phyloP scores from a whole-genome alignment of 2,888 invertebrate genomes.

The Epinotia ramella region DNA sequence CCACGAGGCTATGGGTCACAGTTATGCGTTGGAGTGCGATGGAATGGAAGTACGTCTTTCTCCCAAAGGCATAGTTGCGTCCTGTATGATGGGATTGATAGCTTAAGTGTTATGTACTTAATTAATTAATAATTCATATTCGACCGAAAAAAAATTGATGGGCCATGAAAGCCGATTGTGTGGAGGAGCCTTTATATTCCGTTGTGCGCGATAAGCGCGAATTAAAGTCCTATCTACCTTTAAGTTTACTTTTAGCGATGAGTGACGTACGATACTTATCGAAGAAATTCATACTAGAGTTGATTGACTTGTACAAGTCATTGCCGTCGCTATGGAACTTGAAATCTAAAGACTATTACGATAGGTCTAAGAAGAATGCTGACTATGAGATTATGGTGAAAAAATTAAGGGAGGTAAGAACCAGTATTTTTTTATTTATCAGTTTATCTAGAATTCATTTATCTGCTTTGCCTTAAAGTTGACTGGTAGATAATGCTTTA shows the following conservation, averaged over 20 bases:
- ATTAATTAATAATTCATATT: too few relatives aligned
- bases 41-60: too few relatives aligned
- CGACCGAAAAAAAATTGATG: too few relatives aligned
- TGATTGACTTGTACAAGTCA: slow-evolving; percentile 9
- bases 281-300: not conserved
- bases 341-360: slow-evolving; percentile 5
- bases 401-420: slow-evolving; percentile 9
- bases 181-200: not conserved
- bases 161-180: too few relatives aligned
- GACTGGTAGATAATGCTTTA: too few relatives aligned
- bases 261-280: slow-evolving; percentile 4
- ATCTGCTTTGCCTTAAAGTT: too few relatives aligned
- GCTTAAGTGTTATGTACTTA: too few relatives aligned
- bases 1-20: too few relatives aligned
- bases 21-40: too few relatives aligned
- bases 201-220: not conserved
- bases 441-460: not conserved
- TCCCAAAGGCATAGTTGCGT: too few relatives aligned
- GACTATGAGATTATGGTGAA: slow-evolving; percentile 15
- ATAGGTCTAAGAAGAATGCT: not conserved
- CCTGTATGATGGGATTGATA: too few relatives aligned
- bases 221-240: not conserved
- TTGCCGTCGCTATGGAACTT: slow-evolving; percentile 10
- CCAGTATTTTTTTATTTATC: not conserved
- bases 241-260: not conserved